Conservation (phyloP, 2,888 invertebrate species). For the Liodrosophila aerea region DNA sequence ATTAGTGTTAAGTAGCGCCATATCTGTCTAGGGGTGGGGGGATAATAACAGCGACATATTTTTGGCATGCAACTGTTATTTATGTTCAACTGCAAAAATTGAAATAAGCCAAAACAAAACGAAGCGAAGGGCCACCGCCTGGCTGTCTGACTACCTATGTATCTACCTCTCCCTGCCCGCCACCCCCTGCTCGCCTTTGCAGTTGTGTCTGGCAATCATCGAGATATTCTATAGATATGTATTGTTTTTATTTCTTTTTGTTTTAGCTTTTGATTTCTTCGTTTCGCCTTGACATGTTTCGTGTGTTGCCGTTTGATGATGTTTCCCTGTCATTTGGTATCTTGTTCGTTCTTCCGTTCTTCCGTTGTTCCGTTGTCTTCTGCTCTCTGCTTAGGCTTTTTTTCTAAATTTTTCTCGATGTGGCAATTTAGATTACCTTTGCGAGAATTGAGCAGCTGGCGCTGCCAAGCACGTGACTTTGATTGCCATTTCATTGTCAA, state of each 20-base stretch:
- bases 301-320: constrained; percentile 33
- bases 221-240: constrained; percentile 38
- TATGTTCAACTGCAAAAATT: constrained; percentile 13
- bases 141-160: not conserved
- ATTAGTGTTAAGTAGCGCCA: too few relatives aligned
- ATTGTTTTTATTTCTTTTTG: constrained; percentile 26
- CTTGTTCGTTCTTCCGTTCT: constrained; percentile 16
- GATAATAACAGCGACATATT: constrained; percentile 4
- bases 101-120: too few relatives aligned
- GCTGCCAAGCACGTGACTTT: constrained; percentile 70
- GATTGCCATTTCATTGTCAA: constrained; percentile 76
- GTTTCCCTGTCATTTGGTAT: constrained; percentile 16
- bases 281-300: constrained; percentile 56
- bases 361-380: not conserved
- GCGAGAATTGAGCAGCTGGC: constrained; percentile 54
- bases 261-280: constrained; percentile 1
- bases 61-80: constrained; percentile 54
- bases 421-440: constrained; percentile 38
- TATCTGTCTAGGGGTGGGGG: not conserved
- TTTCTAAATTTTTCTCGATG: constrained; percentile 12
- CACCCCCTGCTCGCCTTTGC: constrained; percentile 20
- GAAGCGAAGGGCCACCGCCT: too few relatives aligned
- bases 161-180: constrained; percentile 17
- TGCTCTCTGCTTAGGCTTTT: constrained; percentile 19
- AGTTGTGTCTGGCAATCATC: constrained; percentile 71